A percentile compares a stretch with the other conserved stretches of the same genome.
phyloP scores from a whole-genome alignment of 2,113 vertebrate species.

The Tychaedon coryphoeus region DNA sequence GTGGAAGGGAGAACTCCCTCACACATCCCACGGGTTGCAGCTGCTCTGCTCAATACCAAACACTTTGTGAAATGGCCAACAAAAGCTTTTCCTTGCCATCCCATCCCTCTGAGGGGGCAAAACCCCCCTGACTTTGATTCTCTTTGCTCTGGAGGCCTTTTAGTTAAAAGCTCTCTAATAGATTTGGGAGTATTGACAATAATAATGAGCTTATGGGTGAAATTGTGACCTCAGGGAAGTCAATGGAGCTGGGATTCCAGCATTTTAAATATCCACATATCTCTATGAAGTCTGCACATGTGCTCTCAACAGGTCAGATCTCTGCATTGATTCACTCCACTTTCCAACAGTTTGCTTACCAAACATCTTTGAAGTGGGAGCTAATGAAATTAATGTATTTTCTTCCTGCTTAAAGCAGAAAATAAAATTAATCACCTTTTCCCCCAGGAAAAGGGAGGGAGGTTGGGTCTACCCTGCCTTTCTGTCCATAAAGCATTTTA shows the following conservation, averaged over 20 bases:
- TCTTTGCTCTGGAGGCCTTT: slow-evolving; percentile 39
- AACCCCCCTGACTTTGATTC: slow-evolving; percentile 31
- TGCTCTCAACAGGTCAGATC: slow-evolving; percentile 23
- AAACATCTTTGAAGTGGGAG: neutral
- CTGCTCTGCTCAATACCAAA: neutral
- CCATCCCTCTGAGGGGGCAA: neutral
- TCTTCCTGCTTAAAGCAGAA: neutral
- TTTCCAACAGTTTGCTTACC: slow-evolving; percentile 29
- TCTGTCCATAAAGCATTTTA: neutral
- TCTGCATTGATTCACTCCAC: slow-evolving; percentile 1
- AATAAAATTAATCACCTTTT: slow-evolving; percentile 12
- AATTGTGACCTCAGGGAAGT: slow-evolving; percentile 13
- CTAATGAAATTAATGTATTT: slow-evolving; percentile 26
- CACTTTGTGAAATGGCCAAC: slow-evolving; percentile 30
- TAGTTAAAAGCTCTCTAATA: slow-evolving; percentile 65
- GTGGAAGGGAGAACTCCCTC: neutral
- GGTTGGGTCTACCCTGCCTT: neutral
- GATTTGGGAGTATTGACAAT: slow-evolving; percentile 56
- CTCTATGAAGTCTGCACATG: neutral
- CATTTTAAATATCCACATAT: neutral
- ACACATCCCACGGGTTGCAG: neutral
- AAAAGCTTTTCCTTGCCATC: neutral
- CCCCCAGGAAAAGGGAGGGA: neutral
- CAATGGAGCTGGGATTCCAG: neutral
- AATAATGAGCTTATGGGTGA: slow-evolving; percentile 61